Conservation (phyloP, 2,888 invertebrate genomes). For the Drosophila ochracea region DNA sequence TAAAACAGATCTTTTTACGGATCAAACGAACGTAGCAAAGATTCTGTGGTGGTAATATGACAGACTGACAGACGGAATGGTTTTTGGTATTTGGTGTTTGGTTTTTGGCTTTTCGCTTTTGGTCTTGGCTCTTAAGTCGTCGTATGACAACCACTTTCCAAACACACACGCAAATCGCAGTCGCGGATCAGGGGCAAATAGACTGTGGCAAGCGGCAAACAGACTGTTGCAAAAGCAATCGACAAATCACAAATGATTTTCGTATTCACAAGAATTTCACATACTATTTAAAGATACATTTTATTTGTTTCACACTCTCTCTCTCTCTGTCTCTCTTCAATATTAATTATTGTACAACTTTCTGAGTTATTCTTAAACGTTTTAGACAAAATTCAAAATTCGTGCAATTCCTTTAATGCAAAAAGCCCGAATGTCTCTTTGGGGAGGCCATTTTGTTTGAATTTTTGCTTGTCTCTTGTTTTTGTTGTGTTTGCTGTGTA, state of each 20-base stretch:
- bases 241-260: neutral
- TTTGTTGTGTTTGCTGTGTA: conserved; percentile 25
- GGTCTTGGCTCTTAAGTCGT: conserved; percentile 29
- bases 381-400: neutral
- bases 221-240: conserved; percentile 3
- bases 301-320: neutral
- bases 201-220: neutral
- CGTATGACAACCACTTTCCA: conserved; percentile 40
- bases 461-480: conserved; percentile 1
- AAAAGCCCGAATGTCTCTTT: neutral
- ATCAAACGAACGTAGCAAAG: conserved; percentile 70
- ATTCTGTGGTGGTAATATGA: conserved; percentile 24
- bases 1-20: conserved; percentile 79
- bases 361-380: neutral
- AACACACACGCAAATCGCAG: conserved; percentile 15
- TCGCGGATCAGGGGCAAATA: neutral
- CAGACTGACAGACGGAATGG: conserved; percentile 15
- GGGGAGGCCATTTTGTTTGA: conserved; percentile 42
- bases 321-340: neutral
- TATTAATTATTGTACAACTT: neutral
- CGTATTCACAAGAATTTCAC: neutral
- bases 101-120: neutral
- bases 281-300: neutral
- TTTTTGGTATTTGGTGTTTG: neutral
- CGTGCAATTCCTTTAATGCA: conserved; percentile 3